A percentile compares a stretch with the other conserved stretches of the same genome.
Conservation (phyloP, 2,888 invertebrate genomes). For the Trichopoda pennipes region DNA sequence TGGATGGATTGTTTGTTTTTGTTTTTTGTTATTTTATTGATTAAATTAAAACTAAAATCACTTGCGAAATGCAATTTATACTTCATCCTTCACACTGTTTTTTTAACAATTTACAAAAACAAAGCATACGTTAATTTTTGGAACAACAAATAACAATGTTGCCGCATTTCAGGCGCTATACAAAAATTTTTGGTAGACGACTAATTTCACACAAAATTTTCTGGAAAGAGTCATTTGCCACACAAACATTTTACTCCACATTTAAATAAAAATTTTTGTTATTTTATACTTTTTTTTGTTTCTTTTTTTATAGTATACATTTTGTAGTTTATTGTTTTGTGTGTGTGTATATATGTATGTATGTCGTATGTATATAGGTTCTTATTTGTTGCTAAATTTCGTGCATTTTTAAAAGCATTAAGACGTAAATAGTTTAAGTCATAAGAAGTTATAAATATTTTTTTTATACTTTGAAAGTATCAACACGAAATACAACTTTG, state of each 20-base stretch:
- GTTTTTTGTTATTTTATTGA: slow-evolving; percentile 26
- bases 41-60: neutral
- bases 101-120: neutral
- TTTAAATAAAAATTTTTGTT: slow-evolving; percentile 22
- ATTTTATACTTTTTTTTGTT: slow-evolving; percentile 20
- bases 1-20: too few relatives aligned
- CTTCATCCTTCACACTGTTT: neutral
- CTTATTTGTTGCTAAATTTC: neutral
- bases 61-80: slow-evolving; percentile 6
- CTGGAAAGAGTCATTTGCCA: neutral
- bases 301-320: slow-evolving; percentile 12
- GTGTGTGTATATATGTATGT: neutral
- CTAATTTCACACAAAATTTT: slow-evolving; percentile 43
- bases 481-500: slow-evolving; percentile 36
- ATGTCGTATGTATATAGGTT: neutral
- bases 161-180: slow-evolving; percentile 42
- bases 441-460: slow-evolving; percentile 28
- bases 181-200: slow-evolving; percentile 17
- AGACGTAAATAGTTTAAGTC: slow-evolving; percentile 58
- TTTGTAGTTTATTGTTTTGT: slow-evolving; percentile 27
- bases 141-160: slow-evolving; percentile 34
- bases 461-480: slow-evolving; percentile 15
- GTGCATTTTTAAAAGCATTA: slow-evolving; percentile 52
- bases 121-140: slow-evolving; percentile 17
- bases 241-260: slow-evolving; percentile 13